These are phyloP conservation scores for Paraplagusia blochii DNA, from an alignment of 2,113 vertebrate species.

Conservation along the genomic window DNA sequence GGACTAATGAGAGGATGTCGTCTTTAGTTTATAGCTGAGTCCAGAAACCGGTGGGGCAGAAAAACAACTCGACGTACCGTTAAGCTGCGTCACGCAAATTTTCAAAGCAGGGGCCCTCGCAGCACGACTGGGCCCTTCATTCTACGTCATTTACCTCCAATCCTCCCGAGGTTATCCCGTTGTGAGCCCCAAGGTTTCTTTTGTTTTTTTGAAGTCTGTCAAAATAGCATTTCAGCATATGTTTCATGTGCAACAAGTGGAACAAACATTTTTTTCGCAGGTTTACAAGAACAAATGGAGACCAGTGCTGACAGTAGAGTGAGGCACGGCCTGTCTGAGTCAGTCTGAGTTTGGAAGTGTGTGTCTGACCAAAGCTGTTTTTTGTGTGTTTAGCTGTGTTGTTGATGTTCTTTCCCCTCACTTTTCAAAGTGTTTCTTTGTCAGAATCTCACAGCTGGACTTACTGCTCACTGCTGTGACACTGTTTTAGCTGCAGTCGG, in stretches of 20 bases:
- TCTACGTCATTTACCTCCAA: slow-evolving; percentile 54
- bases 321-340: background rate
- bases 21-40: slow-evolving; percentile 75
- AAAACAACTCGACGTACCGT: slow-evolving; percentile 70
- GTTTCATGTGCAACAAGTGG: slow-evolving; percentile 7
- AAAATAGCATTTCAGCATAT: slow-evolving; percentile 2
- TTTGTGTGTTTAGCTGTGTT: slow-evolving; percentile 68
- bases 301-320: slow-evolving; percentile 6
- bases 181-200: slow-evolving; percentile 1
- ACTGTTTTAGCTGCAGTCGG: slow-evolving; percentile 15
- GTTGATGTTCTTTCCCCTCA: slow-evolving; percentile 59
- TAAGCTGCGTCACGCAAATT: slow-evolving; percentile 77
- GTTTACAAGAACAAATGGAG: slow-evolving; percentile 27
- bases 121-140: slow-evolving; percentile 54
- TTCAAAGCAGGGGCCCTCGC: slow-evolving; percentile 60
- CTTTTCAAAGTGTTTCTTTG: slow-evolving; percentile 56
- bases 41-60: slow-evolving; percentile 69
- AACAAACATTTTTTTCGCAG: slow-evolving; percentile 23
- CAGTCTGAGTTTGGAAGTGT: slow-evolving; percentile 8
- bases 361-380: slow-evolving; percentile 35
- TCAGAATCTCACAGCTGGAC: slow-evolving; percentile 66
- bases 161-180: slow-evolving; percentile 14
- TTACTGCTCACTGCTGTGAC: slow-evolving; percentile 53
- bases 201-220: background rate
- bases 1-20: slow-evolving; percentile 81